Evolutionary conservation across 2,797 vertebrate species (phyloP), one percentile per base, ranked within the genome.

Genomic region (Hippopotamyrus pictus): DNA sequence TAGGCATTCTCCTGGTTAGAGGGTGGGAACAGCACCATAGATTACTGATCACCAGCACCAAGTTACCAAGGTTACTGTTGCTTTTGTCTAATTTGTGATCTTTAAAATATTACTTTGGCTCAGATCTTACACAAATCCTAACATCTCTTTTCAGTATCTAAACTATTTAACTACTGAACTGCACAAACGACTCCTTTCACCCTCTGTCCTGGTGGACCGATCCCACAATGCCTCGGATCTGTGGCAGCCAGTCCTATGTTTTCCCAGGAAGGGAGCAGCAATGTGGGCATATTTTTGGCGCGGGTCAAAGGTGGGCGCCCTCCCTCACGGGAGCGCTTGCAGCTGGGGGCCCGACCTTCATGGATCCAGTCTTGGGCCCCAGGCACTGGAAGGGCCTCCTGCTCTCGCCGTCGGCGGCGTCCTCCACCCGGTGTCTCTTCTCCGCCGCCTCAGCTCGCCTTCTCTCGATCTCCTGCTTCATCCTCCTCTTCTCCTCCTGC

Each of bases 401-500:
- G 62, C 97, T 96, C 8, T 97, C 96, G 17, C 95, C 94, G 1
- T 96, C 96, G 53, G 94, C n/a, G 0, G 53, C 92, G 7, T 99
- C 98, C n/a, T 97, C 98, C 91, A 97, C 96, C 93, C 98, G 98
- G 89, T 99, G 97, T 86, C 98, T 97, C 94, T 98, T 99, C 94
- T 99, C 98, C 3, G 98, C 98, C 25, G 98, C 99, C 94, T 99
- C 98, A 0, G 98, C 99, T 92, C 99, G 96, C 95, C 99, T 97
- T 94, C 95, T 96, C 92, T 99, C 99, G 0, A 99, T 99, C 93
- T 99, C 99, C 93, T 99, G 98, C 91, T 99, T 99, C 97, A 99
- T 97, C 92, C 97, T 97, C 94, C 96, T 97, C 95, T 99, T 99
- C 91, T 99, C 98, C 92, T 99, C 98, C 99, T 99, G 92, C 8